These are phyloP conservation scores for Heliconius congener DNA, from an alignment of 1,140 invertebrate species.

Conservation along the genomic window DNA sequence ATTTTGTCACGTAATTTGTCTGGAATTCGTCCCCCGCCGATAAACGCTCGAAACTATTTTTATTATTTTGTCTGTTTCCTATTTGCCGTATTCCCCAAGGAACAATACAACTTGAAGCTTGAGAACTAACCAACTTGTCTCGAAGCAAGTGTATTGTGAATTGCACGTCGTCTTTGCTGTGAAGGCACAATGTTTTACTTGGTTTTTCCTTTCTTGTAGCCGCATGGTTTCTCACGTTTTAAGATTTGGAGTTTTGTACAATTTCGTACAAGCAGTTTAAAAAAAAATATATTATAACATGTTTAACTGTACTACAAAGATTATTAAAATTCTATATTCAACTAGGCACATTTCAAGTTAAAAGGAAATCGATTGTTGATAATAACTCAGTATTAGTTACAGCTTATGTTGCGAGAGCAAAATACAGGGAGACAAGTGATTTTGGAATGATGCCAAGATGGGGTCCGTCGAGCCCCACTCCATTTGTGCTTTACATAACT, in stretches of 20 bases:
- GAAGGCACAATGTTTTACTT: slow-evolving; percentile 41
- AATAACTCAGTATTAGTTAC: slow-evolving; percentile 44
- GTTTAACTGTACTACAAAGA: no score
- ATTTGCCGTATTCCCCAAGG: slow-evolving; percentile 66
- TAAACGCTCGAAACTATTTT: slow-evolving; percentile 75
- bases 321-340: not conserved
- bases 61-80: slow-evolving; percentile 78
- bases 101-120: slow-evolving; percentile 68
- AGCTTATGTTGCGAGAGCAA: slow-evolving; percentile 46
- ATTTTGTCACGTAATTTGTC: slow-evolving; percentile 79
- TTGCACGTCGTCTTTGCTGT: slow-evolving; percentile 62
- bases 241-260: not conserved
- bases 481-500: slow-evolving; percentile 80
- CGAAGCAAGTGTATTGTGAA: slow-evolving; percentile 68
- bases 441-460: slow-evolving; percentile 76
- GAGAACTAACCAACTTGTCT: slow-evolving; percentile 66
- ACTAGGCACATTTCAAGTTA: slow-evolving; percentile 1
- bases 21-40: slow-evolving; percentile 72
- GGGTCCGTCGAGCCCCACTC: slow-evolving; percentile 69
- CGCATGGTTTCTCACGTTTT: not conserved
- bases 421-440: slow-evolving; percentile 76
- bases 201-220: slow-evolving; percentile 29
- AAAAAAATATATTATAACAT: not conserved
- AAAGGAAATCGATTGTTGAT: slow-evolving; percentile 24
- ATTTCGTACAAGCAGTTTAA: not conserved